phyloP scores from a whole-genome alignment of 2,888 invertebrate species.

The Linyphia triangularis region DNA sequence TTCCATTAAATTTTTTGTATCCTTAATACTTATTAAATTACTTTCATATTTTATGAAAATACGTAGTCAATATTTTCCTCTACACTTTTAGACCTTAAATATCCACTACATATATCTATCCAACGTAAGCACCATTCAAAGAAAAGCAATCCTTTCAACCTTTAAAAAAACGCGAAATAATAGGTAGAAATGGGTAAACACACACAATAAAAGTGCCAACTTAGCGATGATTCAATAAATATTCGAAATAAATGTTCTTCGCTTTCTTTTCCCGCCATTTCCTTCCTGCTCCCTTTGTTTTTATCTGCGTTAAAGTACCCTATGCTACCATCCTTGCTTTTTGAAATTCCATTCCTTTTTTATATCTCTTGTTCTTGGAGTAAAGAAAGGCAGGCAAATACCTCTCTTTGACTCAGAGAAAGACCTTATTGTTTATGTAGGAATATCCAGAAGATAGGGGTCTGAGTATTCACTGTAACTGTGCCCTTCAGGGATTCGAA shows the following conservation, averaged over 20 bases:
- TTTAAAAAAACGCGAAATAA: background rate
- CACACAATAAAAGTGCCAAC: slow-evolving; percentile 63
- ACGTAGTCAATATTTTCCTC: too few species aligned
- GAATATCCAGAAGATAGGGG: slow-evolving; percentile 20
- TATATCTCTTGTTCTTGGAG: background rate
- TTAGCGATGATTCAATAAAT: slow-evolving; percentile 67
- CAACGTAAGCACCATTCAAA: background rate
- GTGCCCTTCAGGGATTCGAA: slow-evolving; percentile 32
- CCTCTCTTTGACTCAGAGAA: slow-evolving; percentile 23
- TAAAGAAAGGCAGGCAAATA: slow-evolving; percentile 39
- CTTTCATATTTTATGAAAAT: too few species aligned
- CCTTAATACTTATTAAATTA: too few species aligned
- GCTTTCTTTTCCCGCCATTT: slow-evolving; percentile 14
- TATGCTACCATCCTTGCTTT: slow-evolving; percentile 18
- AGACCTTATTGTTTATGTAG: slow-evolving; percentile 65
- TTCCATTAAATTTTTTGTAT: too few species aligned
- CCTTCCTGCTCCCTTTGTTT: slow-evolving; percentile 9
- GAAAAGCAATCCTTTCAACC: background rate
- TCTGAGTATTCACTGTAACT: slow-evolving; percentile 11
- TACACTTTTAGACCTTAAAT: too few species aligned
- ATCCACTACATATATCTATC: too few species aligned
- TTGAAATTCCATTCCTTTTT: background rate
- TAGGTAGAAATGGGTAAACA: slow-evolving; percentile 10
- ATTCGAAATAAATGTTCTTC: slow-evolving; percentile 34
- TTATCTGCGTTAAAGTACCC: slow-evolving; percentile 39